A percentile compares a stretch with the other conserved stretches of the same genome.
Conservation (phyloP, 2,888 invertebrate species). For the Bombyx huttoni region DNA sequence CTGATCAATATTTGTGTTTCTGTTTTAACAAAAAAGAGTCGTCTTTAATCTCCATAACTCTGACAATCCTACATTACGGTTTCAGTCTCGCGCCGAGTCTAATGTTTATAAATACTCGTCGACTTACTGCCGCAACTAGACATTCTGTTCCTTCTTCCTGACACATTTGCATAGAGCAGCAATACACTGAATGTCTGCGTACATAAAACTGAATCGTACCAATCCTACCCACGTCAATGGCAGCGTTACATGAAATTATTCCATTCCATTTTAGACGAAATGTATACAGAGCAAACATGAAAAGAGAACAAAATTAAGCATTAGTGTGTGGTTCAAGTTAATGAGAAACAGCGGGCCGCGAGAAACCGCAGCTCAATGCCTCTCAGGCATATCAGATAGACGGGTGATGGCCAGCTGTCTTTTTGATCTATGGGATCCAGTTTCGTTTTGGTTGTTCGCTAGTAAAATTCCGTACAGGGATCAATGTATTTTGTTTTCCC, state of each 20-base stretch:
- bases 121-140: slow-evolving; percentile 29
- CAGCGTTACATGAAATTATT: slow-evolving; percentile 56
- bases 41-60: not conserved
- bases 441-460: too few species aligned
- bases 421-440: too few species aligned
- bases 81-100: slow-evolving; percentile 5
- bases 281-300: slow-evolving; percentile 69
- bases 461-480: too few species aligned
- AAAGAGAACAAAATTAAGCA: slow-evolving; percentile 68
- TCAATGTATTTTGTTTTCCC: too few species aligned
- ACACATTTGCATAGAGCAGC: slow-evolving; percentile 33
- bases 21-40: not conserved
- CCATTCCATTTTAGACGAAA: slow-evolving; percentile 65
- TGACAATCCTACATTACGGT: not conserved
- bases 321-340: slow-evolving; percentile 23
- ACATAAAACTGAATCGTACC: slow-evolving; percentile 27
- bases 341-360: slow-evolving; percentile 17
- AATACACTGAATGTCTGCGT: slow-evolving; percentile 13
- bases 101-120: slow-evolving; percentile 31
- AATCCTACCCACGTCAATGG: slow-evolving; percentile 43
- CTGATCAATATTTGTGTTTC: too few species aligned
- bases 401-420: too few species aligned
- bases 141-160: slow-evolving; percentile 16
- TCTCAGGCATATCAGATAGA: too few species aligned
- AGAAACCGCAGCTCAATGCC: too few species aligned